Conservation (phyloP, 2,888 invertebrate species). For the Muschampia plurimacula region DNA sequence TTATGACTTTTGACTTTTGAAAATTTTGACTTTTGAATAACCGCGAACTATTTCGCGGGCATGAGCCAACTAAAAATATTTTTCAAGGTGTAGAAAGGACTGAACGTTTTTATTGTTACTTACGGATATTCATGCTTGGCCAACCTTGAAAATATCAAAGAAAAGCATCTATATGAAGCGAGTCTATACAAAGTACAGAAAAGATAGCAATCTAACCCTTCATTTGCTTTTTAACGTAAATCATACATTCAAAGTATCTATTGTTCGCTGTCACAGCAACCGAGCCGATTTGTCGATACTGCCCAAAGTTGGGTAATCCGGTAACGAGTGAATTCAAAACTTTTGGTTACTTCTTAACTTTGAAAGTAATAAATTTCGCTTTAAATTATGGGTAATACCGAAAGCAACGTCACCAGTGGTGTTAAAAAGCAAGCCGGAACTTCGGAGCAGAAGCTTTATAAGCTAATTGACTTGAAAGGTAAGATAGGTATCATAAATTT, state of each 20-base stretch:
- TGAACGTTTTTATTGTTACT: not conserved
- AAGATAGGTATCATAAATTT: not conserved
- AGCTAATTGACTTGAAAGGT: conserved; percentile 75
- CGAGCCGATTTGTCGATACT: conserved; percentile 39
- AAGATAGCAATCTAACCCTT: conserved; percentile 20
- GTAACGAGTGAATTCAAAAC: conserved; percentile 24
- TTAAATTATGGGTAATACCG: conserved; percentile 91
- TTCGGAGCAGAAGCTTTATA: conserved; percentile 94
- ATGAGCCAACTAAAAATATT: not conserved
- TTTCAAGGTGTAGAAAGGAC: not conserved
- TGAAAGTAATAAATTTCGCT: conserved; percentile 9
- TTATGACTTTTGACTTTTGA: no score
- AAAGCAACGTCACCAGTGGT: conserved; percentile 96
- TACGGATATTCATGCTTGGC: not conserved
- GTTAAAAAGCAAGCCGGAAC: conserved; percentile 98
- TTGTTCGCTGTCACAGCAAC: conserved; percentile 36
- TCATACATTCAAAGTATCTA: conserved; percentile 19
- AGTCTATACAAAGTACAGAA: conserved; percentile 9
- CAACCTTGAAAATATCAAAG: not conserved
- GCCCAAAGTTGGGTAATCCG: conserved; percentile 32
- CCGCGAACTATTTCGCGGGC: not conserved
- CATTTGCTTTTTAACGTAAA: conserved; percentile 23
- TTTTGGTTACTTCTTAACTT: conserved; percentile 22
- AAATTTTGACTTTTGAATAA: no score
- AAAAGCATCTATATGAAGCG: not conserved